Evolutionary conservation across 2,888 invertebrate species (phyloP), one percentile per base, ranked within the genome.

Genomic region (Limnephilus marmoratus): DNA sequence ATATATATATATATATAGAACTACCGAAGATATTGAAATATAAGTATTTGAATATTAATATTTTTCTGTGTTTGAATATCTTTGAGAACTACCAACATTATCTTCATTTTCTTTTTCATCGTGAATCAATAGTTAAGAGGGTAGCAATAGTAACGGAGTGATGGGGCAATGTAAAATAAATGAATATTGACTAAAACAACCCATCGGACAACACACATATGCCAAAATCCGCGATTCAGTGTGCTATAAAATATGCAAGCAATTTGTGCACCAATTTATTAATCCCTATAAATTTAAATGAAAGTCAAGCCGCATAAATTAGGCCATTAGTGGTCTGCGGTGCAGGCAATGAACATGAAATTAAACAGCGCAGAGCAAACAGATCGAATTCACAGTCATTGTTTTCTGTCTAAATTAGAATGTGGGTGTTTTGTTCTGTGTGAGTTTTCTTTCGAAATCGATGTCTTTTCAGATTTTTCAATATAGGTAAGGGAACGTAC

Each of bases 221-320:
- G 53, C 18, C 18, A 5, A 53, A 53, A 53, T 53, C 53, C 4
- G 53, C 7, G 53, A 5, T 18, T 53, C 53, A 53, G 53, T 53
- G 3, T 9, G 2, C 9, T 68, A 7, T 68, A 68, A 68, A 68
- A 68, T 68, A n/a, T 68, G 68, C 9, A n/a, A 5, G 24, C 24
- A 68, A 68, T 68, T 68, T 68, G 24, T 68, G 24, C 24, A n/a
- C 68, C 9, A 24, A n/a, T 68, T 68, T 68, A 68, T 68, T 68
- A 68, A 68, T 68, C 15, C 45, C 49, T n/a, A 49, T 45, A 86
- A 86, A 86, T 86, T 86, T 86, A 45, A n/a, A 45, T 86, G 24
- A 45, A 86, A 86, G 15, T 45, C n/a, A n/a, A 86, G 45, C 86
- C 86, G 29, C n/a, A 49, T 86, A 49, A 29, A 86, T 86, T 49